phyloP scores from a whole-genome alignment of 2,888 invertebrate species.

The Platypus cylindrus region DNA sequence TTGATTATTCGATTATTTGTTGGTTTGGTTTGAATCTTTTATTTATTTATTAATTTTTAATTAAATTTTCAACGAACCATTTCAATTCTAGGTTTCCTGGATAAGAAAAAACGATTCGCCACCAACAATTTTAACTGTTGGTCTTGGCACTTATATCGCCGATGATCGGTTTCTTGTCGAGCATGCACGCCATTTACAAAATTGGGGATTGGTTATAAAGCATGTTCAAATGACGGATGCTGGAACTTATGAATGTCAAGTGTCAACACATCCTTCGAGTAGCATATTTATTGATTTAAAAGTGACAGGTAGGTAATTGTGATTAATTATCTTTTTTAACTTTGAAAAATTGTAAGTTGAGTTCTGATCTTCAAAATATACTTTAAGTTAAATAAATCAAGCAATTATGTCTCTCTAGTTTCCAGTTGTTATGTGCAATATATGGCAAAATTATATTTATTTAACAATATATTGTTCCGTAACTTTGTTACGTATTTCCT shows the following conservation, averaged over 20 bases:
- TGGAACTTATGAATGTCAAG: constrained; percentile 67
- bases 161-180: constrained; percentile 53
- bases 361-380: too few species aligned
- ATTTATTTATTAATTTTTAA: too few species aligned
- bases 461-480: too few species aligned
- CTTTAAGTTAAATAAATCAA: too few species aligned
- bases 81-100: constrained; percentile 53
- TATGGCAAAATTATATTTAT: too few species aligned
- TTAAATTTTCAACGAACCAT: too few species aligned
- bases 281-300: constrained; percentile 62
- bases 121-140: constrained; percentile 51
- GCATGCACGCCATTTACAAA: constrained; percentile 47
- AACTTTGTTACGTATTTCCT: too few species aligned
- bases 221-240: constrained; percentile 56
- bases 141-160: constrained; percentile 51
- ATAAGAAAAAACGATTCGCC: constrained; percentile 47
- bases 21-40: too few species aligned
- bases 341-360: too few species aligned
- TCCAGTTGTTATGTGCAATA: too few species aligned
- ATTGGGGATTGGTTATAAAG: constrained; percentile 52
- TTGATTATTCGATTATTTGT: too few species aligned
- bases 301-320: constrained; percentile 49
- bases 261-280: constrained; percentile 66
- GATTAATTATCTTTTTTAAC: constrained; percentile 1
- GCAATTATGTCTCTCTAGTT: too few species aligned